Percentiles rank a stretch among this genome's conserved stretches.
phyloP scores from a whole-genome alignment of 2,888 invertebrate species.

The Leucophora obtusa region DNA sequence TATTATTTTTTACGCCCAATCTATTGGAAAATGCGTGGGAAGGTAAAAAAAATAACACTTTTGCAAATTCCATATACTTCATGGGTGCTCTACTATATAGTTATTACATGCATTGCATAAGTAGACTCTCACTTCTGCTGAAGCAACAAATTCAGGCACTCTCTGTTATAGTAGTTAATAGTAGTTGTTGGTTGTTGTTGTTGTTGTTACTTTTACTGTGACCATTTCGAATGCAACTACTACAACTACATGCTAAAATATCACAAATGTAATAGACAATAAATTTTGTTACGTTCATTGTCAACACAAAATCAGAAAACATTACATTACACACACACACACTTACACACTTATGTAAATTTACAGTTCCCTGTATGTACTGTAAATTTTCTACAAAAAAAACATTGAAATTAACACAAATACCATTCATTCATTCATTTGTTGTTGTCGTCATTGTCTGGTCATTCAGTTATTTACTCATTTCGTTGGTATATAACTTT shows the following conservation, averaged over 20 bases:
- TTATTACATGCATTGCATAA: not conserved
- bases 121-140: not conserved
- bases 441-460: conserved; percentile 41
- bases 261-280: conserved; percentile 56
- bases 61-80: no score
- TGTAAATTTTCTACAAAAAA: not conserved
- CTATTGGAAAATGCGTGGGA: no score
- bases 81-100: no score
- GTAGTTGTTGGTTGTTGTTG: not conserved
- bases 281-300: conserved; percentile 64
- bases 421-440: conserved; percentile 26
- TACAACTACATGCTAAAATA: not conserved
- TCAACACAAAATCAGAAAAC: conserved; percentile 73
- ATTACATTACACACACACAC: conserved; percentile 54
- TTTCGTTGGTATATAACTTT: not conserved
- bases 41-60: no score
- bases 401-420: conserved; percentile 40
- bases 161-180: not conserved
- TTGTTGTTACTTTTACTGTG: conserved; percentile 7
- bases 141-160: not conserved
- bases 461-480: conserved; percentile 35
- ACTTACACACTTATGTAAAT: not conserved
- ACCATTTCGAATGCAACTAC: not conserved
- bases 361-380: not conserved
- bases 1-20: no score